Evolutionary conservation across 2,113 vertebrate genomes (phyloP).

Genomic region (Epinephelus moara): DNA sequence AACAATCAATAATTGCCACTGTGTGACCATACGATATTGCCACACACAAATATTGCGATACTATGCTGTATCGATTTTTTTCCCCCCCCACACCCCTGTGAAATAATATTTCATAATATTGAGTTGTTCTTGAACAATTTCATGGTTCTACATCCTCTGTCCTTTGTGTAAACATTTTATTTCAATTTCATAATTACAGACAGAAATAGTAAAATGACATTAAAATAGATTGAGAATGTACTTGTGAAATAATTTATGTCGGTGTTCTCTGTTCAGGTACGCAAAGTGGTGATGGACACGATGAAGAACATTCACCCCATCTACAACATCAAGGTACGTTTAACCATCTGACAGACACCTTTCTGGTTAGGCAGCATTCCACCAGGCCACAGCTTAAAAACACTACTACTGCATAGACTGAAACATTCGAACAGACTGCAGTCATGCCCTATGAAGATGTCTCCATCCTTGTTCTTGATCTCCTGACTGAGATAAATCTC

Average conservation of each 20-base stretch:
- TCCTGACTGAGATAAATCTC: conserved; percentile 66
- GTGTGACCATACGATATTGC: too few relatives aligned
- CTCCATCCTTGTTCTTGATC: conserved; percentile 82
- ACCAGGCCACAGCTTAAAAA: accelerated
- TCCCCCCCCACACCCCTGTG: too few relatives aligned
- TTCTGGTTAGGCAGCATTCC: background rate
- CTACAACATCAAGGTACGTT: conserved; percentile 96
- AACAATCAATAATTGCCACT: too few relatives aligned
- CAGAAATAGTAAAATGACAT: too few relatives aligned
- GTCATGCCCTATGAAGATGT: conserved; percentile 68
- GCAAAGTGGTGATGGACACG: conserved; percentile 97
- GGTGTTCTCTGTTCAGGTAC: conserved; percentile 85
- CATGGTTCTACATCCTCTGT: background rate
- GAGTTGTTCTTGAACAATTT: too few relatives aligned
- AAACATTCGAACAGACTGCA: background rate
- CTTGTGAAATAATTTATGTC: too few relatives aligned
- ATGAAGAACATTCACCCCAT: conserved; percentile 99
- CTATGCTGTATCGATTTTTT: too few relatives aligned
- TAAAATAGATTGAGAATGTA: too few relatives aligned
- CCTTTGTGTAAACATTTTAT: background rate
- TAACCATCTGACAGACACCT: background rate
- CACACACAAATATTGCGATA: too few relatives aligned
- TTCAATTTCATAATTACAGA: too few relatives aligned
- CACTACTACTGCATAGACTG: accelerated
- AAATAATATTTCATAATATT: too few relatives aligned